These are phyloP conservation scores for Rhaphigaster nebulosa DNA, from an alignment of 2,888 invertebrate species.

Conservation along the genomic window DNA sequence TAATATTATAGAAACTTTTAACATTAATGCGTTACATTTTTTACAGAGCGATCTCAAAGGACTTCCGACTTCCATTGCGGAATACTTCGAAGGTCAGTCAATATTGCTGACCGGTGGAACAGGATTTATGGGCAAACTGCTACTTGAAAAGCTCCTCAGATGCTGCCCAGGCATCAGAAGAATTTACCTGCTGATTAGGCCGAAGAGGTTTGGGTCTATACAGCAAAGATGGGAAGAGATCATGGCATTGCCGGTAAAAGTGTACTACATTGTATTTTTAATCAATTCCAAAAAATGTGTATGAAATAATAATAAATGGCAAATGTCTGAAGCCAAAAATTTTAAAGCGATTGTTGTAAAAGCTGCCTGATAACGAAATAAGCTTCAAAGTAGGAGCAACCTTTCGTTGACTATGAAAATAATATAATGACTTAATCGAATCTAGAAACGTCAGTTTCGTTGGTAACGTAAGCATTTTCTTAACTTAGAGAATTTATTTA, in stretches of 20 bases:
- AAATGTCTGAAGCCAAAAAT: no score
- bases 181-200: slow-evolving; percentile 7
- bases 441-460: no score
- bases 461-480: no score
- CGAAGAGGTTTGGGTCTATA: not conserved
- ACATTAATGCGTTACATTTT: not conserved
- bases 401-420: no score
- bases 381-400: no score
- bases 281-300: no score
- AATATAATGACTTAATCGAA: no score
- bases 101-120: slow-evolving; percentile 45
- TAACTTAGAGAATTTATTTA: no score
- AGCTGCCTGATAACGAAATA: no score
- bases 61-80: slow-evolving; percentile 17
- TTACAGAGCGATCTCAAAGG: not conserved
- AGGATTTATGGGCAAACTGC: slow-evolving; percentile 37
- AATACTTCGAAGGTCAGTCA: slow-evolving; percentile 49
- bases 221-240: slow-evolving; percentile 45
- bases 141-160: slow-evolving; percentile 36
- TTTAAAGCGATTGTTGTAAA: slow-evolving; percentile 70
- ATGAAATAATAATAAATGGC: no score
- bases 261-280: not conserved
- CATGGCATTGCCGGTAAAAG: not conserved
- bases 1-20: no score
- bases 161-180: slow-evolving; percentile 8